phyloP scores from a whole-genome alignment of 2,797 vertebrate species.

The Brotogeris chrysoptera region DNA sequence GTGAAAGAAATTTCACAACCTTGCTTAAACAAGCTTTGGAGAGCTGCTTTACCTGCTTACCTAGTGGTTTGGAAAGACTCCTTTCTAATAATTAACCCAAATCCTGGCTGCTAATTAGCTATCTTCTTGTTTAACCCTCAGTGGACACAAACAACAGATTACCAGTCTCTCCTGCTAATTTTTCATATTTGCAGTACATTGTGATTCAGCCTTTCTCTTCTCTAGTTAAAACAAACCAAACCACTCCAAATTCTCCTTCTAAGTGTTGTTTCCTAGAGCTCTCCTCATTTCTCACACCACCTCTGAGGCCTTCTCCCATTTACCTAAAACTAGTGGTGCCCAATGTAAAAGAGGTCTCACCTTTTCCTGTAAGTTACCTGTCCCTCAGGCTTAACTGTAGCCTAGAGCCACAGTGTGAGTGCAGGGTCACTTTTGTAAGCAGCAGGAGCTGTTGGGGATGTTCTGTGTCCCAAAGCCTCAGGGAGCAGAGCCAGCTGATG shows the following conservation, averaged over 20 bases:
- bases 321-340: neutral
- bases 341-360: neutral
- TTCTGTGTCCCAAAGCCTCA: neutral
- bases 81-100: conserved; percentile 61
- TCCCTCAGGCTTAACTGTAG: neutral
- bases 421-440: neutral
- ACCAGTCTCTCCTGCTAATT: conserved; percentile 20
- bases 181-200: neutral
- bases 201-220: conserved; percentile 5
- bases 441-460: neutral
- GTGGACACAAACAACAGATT: neutral
- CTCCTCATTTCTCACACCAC: neutral
- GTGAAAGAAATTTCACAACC: conserved; percentile 53
- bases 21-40: conserved; percentile 43
- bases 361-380: neutral
- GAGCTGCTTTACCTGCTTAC: conserved; percentile 53
- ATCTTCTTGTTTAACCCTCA: conserved; percentile 46
- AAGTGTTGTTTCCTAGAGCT: neutral
- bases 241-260: neutral
- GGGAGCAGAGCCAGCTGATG: neutral
- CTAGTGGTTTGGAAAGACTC: conserved; percentile 58
- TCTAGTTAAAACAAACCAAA: neutral
- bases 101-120: conserved; percentile 27
- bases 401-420: neutral
- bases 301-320: neutral